Evolutionary conservation across 2,113 vertebrate genomes (phyloP).

Genomic region (Pituophis catenifer): DNA sequence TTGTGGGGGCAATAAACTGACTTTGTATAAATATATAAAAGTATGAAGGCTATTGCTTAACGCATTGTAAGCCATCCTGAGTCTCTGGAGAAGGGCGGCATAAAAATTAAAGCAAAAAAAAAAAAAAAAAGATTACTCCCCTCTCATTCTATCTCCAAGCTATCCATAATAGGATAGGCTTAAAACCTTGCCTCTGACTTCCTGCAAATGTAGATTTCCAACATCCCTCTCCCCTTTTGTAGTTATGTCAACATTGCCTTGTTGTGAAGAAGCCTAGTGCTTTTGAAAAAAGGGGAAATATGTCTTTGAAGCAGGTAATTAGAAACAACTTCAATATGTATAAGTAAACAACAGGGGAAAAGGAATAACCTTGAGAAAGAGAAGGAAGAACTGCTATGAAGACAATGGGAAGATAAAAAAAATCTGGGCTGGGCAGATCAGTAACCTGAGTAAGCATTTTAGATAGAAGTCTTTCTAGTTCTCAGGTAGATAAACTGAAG

Average conservation of each 20-base stretch:
- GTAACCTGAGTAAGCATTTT: background rate
- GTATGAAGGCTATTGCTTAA: too few species aligned
- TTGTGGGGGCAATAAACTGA: too few species aligned
- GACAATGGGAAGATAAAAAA: background rate
- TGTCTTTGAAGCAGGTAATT: background rate
- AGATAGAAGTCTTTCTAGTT: background rate
- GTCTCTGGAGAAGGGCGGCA: too few species aligned
- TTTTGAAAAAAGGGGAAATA: background rate
- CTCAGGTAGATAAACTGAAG: background rate
- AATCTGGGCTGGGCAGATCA: background rate
- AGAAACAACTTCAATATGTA: background rate
- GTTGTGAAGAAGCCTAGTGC: background rate
- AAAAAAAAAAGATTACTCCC: too few species aligned
- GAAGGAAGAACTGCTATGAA: background rate
- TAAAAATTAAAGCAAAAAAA: too few species aligned
- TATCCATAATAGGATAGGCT: background rate
- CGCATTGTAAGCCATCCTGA: too few species aligned
- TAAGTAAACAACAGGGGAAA: background rate
- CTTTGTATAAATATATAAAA: too few species aligned
- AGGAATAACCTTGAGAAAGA: background rate
- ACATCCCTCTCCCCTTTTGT: rapidly evolving
- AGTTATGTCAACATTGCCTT: background rate
- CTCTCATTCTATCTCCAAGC: too few species aligned
- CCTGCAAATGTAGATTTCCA: background rate
- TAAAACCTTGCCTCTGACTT: background rate